Evolutionary conservation across 2,113 vertebrate species (phyloP), one percentile per base, ranked within the genome.

Genomic region (Mastomys natalensis): DNA sequence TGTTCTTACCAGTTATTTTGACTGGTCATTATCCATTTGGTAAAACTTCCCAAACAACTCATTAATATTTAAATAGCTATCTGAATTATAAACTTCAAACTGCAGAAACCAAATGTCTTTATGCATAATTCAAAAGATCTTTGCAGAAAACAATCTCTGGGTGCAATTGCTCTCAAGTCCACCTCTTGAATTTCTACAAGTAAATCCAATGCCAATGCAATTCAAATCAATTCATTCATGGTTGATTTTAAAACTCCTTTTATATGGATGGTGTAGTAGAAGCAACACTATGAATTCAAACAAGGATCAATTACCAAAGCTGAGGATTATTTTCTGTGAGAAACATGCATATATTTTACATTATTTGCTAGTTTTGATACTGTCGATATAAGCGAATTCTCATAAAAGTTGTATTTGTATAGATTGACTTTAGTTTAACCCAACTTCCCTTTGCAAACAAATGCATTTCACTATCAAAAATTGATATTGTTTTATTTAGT

Each of bases 121-220:
- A 98, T 98, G 81, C 95, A 98, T 98, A 98, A 98, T 98, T 98
- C 97, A 98, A 94, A 97, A 97, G 91, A 96, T 93, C 45, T 97
- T 97, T 97, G 93, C 93, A n/a, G 95, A 98, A 93, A 98, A 96
- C 92, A 98, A 95, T 98, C 97, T 97, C 97, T 95, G 77, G 73
- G 70, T 17, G 4, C 72, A 90, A 87, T 97, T 98, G 48, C 31
- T 87, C 60, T 97, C 68, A 97, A 98, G 98, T 98, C 95, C 40
- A 68, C 88, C 70, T 97, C 68, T 89, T 98, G 85, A 92, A 95
- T 90, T 97, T 85, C 70, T 89, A 92, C 16, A 11, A 73, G 94
- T 96, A 95, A 96, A 98, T 97, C 98, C 96, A 97, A 82, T 68
- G 66, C 55, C 95, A 97, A 4, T 97, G 90, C 74, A 98, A 98